phyloP scores from a whole-genome alignment of 2,113 vertebrate species.

The Albula goreensis region DNA sequence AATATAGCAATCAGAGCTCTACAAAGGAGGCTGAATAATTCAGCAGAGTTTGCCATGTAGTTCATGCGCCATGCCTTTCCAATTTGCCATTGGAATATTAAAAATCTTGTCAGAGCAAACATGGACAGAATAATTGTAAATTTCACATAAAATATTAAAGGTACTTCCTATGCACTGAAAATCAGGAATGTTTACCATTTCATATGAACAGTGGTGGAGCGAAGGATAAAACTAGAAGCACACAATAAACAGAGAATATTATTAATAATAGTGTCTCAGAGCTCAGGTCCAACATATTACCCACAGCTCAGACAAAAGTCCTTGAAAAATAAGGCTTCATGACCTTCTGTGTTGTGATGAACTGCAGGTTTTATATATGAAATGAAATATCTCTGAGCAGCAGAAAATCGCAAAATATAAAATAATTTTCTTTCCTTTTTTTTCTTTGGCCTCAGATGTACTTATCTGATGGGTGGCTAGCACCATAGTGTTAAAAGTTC shows the following conservation, averaged over 20 bases:
- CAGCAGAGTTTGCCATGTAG: slow-evolving; percentile 43
- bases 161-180: slow-evolving; percentile 15
- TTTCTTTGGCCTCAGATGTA: not conserved
- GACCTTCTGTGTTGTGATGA: not conserved
- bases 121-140: slow-evolving; percentile 30
- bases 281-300: not conserved
- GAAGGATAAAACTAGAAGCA: not conserved
- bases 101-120: slow-evolving; percentile 41
- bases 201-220: not conserved
- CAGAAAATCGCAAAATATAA: not conserved
- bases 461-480: too few relatives aligned
- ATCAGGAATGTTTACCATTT: slow-evolving; percentile 20
- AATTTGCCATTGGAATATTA: not conserved
- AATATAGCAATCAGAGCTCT: not conserved
- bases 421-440: too few relatives aligned
- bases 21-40: slow-evolving; percentile 37
- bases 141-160: slow-evolving; percentile 54
- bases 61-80: slow-evolving; percentile 31
- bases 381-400: not conserved
- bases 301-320: not conserved
- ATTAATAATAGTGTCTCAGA: not conserved
- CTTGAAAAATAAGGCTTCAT: not conserved
- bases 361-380: not conserved
- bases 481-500: too few relatives aligned
- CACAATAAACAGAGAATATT: not conserved